phyloP scores from a whole-genome alignment of 2,797 vertebrate genomes.

The Poecile montanus region DNA sequence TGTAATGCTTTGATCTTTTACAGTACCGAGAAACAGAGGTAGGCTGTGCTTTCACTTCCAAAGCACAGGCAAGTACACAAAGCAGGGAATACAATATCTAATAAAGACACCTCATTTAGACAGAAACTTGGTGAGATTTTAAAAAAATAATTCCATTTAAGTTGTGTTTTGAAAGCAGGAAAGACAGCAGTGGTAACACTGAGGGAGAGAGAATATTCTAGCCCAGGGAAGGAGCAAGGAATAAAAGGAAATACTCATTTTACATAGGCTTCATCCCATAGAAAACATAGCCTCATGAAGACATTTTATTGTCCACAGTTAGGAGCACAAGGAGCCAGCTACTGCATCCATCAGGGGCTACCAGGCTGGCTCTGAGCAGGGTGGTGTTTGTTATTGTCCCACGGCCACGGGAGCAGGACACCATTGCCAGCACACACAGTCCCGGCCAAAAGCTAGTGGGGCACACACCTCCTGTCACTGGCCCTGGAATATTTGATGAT shows the following conservation, averaged over 20 bases:
- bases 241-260: background rate
- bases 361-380: background rate
- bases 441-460: background rate
- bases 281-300: background rate
- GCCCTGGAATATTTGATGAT: background rate
- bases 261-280: background rate
- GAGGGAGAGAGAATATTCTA: background rate
- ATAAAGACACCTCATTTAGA: background rate
- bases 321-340: background rate
- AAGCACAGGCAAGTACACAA: background rate
- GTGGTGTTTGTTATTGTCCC: no score
- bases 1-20: background rate
- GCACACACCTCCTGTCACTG: background rate
- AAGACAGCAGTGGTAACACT: background rate
- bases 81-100: background rate
- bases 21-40: background rate
- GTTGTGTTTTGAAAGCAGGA: background rate
- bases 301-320: background rate
- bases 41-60: background rate
- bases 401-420: no score
- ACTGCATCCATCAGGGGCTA: rapidly evolving
- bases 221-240: background rate
- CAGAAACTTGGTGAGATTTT: background rate
- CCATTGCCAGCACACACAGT: rapidly evolving
- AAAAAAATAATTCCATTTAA: background rate